These are phyloP conservation scores for Sphecodes monilicornis DNA, from an alignment of 2,888 invertebrate genomes.

Conservation along the genomic window DNA sequence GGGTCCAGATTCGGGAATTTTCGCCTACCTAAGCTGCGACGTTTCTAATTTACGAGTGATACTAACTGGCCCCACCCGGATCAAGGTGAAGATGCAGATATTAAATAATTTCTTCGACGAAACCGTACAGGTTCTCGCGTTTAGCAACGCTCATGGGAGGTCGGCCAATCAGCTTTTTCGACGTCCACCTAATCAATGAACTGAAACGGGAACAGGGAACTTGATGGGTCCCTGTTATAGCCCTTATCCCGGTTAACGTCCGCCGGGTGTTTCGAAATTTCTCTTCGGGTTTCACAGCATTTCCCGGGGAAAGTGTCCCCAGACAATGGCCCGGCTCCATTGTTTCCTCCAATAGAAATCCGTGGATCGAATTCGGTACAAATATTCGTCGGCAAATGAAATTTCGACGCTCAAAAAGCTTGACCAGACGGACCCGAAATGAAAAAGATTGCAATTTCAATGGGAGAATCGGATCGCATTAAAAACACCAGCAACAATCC, in stretches of 20 bases:
- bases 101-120: slow-evolving; percentile 13
- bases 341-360: not conserved
- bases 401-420: not conserved
- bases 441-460: not conserved
- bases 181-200: slow-evolving; percentile 34
- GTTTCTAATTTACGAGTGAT: not conserved
- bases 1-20: no score
- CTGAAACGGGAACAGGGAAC: slow-evolving; percentile 11
- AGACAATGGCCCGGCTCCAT: not conserved
- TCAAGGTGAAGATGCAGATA: not conserved
- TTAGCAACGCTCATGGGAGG: not conserved
- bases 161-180: slow-evolving; percentile 39
- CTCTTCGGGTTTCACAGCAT: not conserved
- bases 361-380: slow-evolving; percentile 18
- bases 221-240: slow-evolving; percentile 20
- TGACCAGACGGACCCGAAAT: not conserved
- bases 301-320: not conserved
- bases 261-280: slow-evolving; percentile 9
- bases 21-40: not conserved
- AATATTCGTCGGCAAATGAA: not conserved
- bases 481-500: not conserved
- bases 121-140: not conserved
- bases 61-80: not conserved
- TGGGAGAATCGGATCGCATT: not conserved
- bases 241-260: slow-evolving; percentile 25